These are phyloP conservation scores for Himalopsyche kuldschensis DNA, from an alignment of 2,888 invertebrate genomes.

Conservation along the genomic window DNA sequence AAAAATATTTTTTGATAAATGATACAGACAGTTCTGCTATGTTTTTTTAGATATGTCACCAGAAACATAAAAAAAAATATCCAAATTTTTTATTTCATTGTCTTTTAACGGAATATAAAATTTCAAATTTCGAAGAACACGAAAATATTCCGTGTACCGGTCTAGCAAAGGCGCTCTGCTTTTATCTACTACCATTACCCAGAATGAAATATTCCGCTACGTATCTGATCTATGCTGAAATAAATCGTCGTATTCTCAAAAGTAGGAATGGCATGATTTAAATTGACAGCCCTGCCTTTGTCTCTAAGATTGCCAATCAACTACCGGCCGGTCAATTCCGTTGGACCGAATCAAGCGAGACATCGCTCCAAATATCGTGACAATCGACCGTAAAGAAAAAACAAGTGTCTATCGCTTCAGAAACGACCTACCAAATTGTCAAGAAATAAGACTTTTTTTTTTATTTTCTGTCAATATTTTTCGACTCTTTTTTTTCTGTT, in stretches of 20 bases:
- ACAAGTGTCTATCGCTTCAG: neutral
- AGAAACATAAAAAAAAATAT: too few species aligned
- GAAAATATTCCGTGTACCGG: too few species aligned
- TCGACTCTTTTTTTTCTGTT: neutral
- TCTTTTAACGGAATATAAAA: too few species aligned
- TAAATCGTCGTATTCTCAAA: neutral
- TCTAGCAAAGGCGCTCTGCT: too few species aligned
- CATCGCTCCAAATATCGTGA: conserved; percentile 36
- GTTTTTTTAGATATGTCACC: too few species aligned
- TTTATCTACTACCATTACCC: too few species aligned
- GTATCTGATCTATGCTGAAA: neutral
- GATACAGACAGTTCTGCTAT: too few species aligned
- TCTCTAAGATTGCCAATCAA: neutral
- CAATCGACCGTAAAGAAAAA: neutral
- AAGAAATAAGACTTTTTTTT: neutral
- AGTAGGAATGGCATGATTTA: neutral
- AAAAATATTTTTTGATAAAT: too few species aligned
- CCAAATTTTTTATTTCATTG: too few species aligned
- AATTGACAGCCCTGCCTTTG: neutral
- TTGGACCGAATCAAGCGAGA: conserved; percentile 26
- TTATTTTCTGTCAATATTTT: neutral
- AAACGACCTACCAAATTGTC: neutral
- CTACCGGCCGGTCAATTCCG: neutral
- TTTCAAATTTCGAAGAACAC: too few species aligned
- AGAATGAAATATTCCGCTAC: too few species aligned